Conservation (phyloP, 2,888 invertebrate species). For the Lissonota sp. region DNA sequence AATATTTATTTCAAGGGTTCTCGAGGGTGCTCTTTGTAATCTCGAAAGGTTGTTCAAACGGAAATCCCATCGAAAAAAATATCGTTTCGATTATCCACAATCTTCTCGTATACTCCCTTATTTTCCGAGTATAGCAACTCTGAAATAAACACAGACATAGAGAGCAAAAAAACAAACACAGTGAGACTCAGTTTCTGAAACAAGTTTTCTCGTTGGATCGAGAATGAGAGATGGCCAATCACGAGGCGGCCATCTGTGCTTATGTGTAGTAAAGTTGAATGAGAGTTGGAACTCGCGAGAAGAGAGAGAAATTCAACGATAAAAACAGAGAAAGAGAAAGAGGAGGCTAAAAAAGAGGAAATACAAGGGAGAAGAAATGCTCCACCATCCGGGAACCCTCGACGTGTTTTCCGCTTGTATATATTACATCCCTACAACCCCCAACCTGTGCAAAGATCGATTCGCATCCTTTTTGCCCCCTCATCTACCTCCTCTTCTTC, state of each 20-base stretch:
- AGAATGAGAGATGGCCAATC: slow-evolving; percentile 47
- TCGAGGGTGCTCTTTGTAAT: slow-evolving; percentile 50
- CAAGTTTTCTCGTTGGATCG: slow-evolving; percentile 62
- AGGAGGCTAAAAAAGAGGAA: slow-evolving; percentile 36
- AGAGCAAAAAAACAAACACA: too few relatives aligned
- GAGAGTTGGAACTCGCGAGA: slow-evolving; percentile 51
- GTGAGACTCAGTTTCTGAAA: slow-evolving; percentile 49
- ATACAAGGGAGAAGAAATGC: slow-evolving; percentile 6
- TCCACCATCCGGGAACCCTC: slow-evolving; percentile 17
- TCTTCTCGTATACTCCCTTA: too few relatives aligned
- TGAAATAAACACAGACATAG: slow-evolving; percentile 32
- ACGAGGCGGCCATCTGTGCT: slow-evolving; percentile 53
- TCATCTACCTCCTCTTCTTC: too few relatives aligned
- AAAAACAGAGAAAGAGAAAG: background rate
- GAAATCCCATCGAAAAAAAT: slow-evolving; percentile 9
- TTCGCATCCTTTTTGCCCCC: slow-evolving; percentile 17
- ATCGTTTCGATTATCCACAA: slow-evolving; percentile 42
- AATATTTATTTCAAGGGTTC: slow-evolving; percentile 55
- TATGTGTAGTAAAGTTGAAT: slow-evolving; percentile 52
- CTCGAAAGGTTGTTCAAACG: slow-evolving; percentile 36
- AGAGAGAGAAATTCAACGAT: background rate
- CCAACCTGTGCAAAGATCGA: slow-evolving; percentile 32
- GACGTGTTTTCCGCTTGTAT: too few relatives aligned
- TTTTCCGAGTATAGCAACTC: too few relatives aligned
- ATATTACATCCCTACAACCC: too few relatives aligned